A percentile compares a stretch with the other conserved stretches of the same genome.
phyloP scores from a whole-genome alignment of 2,888 invertebrate species.

The Lepidocyrtoides sp. region DNA sequence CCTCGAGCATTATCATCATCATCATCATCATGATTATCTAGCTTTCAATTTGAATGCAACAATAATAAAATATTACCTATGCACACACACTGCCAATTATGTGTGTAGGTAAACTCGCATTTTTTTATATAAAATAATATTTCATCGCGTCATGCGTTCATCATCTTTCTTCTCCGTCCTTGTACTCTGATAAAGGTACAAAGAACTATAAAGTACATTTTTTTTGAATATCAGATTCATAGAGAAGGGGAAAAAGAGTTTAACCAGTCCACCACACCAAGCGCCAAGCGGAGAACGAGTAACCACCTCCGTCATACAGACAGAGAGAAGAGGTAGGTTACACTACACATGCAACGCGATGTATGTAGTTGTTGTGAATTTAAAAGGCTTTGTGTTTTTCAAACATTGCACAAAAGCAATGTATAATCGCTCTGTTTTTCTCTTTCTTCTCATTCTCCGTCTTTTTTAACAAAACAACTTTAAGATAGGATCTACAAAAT shows the following conservation, averaged over 20 bases:
- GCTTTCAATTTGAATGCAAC: neutral
- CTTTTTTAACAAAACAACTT: neutral
- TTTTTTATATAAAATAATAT: slow-evolving; percentile 18
- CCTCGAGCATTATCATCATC: neutral
- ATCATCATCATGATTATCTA: neutral
- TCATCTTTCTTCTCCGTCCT: slow-evolving; percentile 51
- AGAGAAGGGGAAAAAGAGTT: neutral
- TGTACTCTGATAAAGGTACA: slow-evolving; percentile 58
- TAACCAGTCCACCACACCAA: neutral
- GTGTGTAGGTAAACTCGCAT: neutral
- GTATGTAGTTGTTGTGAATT: neutral
- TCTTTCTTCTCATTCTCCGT: neutral
- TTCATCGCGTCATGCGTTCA: slow-evolving; percentile 42
- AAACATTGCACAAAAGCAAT: neutral
- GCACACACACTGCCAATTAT: neutral
- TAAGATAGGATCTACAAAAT: neutral
- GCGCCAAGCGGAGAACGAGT: neutral
- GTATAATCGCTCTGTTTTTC: slow-evolving; percentile 7
- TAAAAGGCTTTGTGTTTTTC: neutral
- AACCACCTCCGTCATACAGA: neutral
- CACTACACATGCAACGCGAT: neutral
- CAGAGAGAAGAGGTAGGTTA: too few relatives aligned
- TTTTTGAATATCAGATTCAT: neutral
- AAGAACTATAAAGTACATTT: slow-evolving; percentile 30
- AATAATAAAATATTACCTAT: neutral